Conservation (phyloP, 92 coral and sea anemone genomes). For the Heliopora coerulea region DNA sequence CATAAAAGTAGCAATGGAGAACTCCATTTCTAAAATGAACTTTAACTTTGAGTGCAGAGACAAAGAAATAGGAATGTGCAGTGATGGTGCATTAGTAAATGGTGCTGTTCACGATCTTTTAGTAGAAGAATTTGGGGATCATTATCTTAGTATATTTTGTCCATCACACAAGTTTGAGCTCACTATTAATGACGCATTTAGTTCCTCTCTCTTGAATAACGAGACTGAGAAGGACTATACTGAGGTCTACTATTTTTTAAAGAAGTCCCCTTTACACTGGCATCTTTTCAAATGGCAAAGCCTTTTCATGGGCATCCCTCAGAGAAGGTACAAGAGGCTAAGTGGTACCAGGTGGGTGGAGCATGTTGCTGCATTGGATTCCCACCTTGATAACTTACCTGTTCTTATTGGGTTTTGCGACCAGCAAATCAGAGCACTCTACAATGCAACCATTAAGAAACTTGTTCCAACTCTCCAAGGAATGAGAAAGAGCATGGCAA, state of each 20-base stretch:
- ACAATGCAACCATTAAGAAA: constrained; percentile 32
- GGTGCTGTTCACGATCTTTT: constrained; percentile 27
- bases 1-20: constrained; percentile 30
- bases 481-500: constrained; percentile 29
- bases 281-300: constrained; percentile 22
- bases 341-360: constrained; percentile 37
- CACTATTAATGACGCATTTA: constrained; percentile 31
- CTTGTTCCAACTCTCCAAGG: constrained; percentile 30
- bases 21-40: constrained; percentile 23
- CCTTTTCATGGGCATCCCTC: constrained; percentile 24
- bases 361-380: constrained; percentile 37
- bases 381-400: constrained; percentile 35
- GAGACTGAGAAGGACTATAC: constrained; percentile 28
- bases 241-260: constrained; percentile 22
- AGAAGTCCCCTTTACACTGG: constrained; percentile 35
- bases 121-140: constrained; percentile 30
- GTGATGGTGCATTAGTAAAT: constrained; percentile 33
- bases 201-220: constrained; percentile 20
- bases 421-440: constrained; percentile 30
- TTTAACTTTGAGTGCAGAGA: constrained; percentile 28
- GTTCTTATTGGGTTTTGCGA: constrained; percentile 36
- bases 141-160: constrained; percentile 15
- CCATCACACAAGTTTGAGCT: constrained; percentile 37
- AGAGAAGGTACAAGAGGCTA: constrained; percentile 36
- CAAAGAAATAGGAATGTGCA: constrained; percentile 33